phyloP scores from a whole-genome alignment of 2,888 invertebrate genomes.

The Galeruca laticollis region DNA sequence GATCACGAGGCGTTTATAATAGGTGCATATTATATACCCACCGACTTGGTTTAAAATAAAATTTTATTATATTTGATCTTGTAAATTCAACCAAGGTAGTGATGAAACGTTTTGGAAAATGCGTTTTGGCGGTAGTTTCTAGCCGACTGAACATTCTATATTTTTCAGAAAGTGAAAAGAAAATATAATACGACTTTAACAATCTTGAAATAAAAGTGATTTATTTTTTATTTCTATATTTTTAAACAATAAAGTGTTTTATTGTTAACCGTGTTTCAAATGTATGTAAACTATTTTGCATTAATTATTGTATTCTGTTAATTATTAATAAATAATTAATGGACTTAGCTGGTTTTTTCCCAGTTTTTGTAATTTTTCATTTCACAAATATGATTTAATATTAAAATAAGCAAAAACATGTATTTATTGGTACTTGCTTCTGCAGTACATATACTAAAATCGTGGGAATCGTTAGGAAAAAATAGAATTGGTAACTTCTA shows the following conservation, averaged over 20 bases:
- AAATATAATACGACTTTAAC: too few species aligned
- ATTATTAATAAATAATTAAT: neutral
- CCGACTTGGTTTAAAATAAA: constrained; percentile 16
- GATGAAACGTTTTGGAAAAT: too few species aligned
- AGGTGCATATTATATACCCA: neutral
- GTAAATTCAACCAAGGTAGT: neutral
- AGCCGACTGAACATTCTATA: neutral
- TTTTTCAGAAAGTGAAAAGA: neutral
- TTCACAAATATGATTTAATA: neutral
- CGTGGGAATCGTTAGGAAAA: too few species aligned
- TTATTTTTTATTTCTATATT: too few species aligned
- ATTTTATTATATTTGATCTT: constrained; percentile 24
- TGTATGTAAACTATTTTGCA: neutral
- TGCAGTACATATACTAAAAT: too few species aligned
- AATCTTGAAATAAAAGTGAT: neutral
- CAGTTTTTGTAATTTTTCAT: neutral
- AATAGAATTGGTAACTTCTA: too few species aligned
- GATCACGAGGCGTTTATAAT: constrained; percentile 21
- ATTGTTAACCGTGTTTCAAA: neutral
- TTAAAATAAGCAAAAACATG: neutral
- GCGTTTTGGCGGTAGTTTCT: neutral
- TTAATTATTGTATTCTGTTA: neutral
- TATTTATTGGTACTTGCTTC: too few species aligned
- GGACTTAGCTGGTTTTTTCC: neutral
- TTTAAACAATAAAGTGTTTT: neutral